These are phyloP conservation scores for Lithosia quadra DNA, from an alignment of 2,888 invertebrate genomes.

Conservation along the genomic window DNA sequence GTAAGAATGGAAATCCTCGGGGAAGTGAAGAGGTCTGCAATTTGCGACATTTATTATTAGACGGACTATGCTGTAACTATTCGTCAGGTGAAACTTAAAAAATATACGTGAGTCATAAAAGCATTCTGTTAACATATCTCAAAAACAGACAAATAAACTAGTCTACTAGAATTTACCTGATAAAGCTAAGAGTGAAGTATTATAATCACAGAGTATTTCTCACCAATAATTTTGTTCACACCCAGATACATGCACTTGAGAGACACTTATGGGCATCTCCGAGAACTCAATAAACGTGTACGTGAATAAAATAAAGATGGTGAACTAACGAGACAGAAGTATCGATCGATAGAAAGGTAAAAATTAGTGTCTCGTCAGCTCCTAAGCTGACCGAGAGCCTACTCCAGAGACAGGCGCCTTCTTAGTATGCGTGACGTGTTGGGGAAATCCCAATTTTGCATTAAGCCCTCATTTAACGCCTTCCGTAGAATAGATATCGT, in stretches of 20 bases:
- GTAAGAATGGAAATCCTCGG: no score
- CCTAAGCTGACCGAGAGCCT: no score
- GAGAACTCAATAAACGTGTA: neutral
- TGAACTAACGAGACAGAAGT: constrained; percentile 1
- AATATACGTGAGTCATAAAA: no score
- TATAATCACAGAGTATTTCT: neutral
- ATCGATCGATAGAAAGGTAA: constrained; percentile 4
- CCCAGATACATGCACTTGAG: neutral
- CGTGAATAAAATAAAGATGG: neutral
- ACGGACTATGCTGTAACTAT: no score
- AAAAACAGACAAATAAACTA: no score
- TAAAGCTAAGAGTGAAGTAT: neutral
- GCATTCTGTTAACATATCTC: no score
- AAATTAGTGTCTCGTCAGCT: constrained; percentile 1
- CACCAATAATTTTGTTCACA: neutral
- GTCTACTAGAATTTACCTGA: neutral
- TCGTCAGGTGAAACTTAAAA: no score
- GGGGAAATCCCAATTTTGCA: constrained; percentile 4
- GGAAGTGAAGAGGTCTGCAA: no score
- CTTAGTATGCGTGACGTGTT: constrained; percentile 1
- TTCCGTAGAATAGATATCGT: neutral
- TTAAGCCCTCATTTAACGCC: neutral
- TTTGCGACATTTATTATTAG: no score
- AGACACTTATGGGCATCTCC: neutral
- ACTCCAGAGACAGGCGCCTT: neutral